phyloP scores from a whole-genome alignment of 1,140 invertebrate genomes.

The Scaptodrosophila lebanonensis region DNA sequence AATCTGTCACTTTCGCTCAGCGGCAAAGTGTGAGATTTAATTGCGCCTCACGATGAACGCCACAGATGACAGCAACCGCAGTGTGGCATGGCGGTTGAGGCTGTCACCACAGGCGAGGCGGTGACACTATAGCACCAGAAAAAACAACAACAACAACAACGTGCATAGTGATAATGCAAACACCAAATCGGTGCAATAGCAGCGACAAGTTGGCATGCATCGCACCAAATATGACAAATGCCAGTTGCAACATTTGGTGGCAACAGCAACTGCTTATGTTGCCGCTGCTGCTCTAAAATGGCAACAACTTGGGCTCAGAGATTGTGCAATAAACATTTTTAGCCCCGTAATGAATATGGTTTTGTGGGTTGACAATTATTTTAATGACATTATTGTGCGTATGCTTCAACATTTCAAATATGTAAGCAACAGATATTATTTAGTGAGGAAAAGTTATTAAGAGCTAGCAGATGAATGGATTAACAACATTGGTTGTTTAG shows the following conservation, averaged over 20 bases:
- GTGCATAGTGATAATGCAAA: too few species aligned
- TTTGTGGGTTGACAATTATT: slow-evolving; percentile 24
- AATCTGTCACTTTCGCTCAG: slow-evolving; percentile 66
- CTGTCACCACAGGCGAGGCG: too few species aligned
- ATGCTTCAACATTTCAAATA: too few species aligned
- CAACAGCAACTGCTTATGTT: slow-evolving; percentile 19
- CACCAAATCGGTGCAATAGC: slow-evolving; percentile 55
- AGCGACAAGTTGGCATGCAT: slow-evolving; percentile 35
- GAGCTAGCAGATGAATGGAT: too few species aligned
- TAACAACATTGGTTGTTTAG: too few species aligned
- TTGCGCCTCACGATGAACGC: slow-evolving; percentile 26
- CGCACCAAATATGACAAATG: slow-evolving; percentile 72
- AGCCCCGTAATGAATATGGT: slow-evolving; percentile 39
- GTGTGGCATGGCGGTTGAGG: slow-evolving; percentile 31
- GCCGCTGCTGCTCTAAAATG: slow-evolving; percentile 35
- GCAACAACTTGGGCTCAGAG: slow-evolving; percentile 33
- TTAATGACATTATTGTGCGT: too few species aligned
- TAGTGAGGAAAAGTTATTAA: too few species aligned
- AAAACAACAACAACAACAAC: slow-evolving; percentile 17
- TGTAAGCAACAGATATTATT: too few species aligned
- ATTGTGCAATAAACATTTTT: slow-evolving; percentile 49
- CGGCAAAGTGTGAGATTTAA: slow-evolving; percentile 32
- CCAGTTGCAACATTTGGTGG: slow-evolving; percentile 58
- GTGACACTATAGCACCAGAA: slow-evolving; percentile 51
- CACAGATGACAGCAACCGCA: slow-evolving; percentile 54